These are phyloP conservation scores for Syndactyla subalaris DNA, from an alignment of 2,797 vertebrate genomes.

Conservation along the genomic window DNA sequence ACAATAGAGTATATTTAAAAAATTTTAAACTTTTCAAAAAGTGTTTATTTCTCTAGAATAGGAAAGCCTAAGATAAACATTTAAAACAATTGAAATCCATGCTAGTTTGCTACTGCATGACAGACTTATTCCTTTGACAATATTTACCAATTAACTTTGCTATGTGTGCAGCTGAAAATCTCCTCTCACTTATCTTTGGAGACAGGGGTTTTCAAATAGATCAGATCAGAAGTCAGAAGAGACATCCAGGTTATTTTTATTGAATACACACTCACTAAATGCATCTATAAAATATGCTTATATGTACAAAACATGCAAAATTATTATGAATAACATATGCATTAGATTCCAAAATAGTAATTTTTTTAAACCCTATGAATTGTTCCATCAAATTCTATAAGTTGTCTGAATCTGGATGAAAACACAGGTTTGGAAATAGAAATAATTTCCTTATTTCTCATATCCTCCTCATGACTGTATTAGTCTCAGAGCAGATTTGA, in stretches of 20 bases:
- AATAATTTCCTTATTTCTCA: background rate
- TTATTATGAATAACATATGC: background rate
- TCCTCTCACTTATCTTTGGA: background rate
- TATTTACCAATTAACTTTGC: background rate
- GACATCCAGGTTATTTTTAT: background rate
- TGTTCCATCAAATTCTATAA: background rate
- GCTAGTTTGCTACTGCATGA: background rate
- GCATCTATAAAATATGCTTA: background rate
- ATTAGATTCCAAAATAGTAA: background rate
- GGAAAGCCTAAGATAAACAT: background rate
- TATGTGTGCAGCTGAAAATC: background rate
- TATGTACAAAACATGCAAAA: background rate
- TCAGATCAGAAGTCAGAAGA: background rate
- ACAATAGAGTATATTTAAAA: background rate
- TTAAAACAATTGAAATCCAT: background rate
- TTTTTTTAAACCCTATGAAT: background rate
- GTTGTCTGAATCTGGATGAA: background rate
- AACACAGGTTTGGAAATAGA: background rate
- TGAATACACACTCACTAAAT: background rate
- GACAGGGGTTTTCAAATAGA: background rate
- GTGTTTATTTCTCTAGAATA: background rate
- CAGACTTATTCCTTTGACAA: background rate
- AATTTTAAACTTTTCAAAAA: background rate
- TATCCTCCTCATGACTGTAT: background rate
- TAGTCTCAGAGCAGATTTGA: background rate